Conservation (phyloP, 2,113 vertebrate genomes). For the Melanerpes aurifrons region DNA sequence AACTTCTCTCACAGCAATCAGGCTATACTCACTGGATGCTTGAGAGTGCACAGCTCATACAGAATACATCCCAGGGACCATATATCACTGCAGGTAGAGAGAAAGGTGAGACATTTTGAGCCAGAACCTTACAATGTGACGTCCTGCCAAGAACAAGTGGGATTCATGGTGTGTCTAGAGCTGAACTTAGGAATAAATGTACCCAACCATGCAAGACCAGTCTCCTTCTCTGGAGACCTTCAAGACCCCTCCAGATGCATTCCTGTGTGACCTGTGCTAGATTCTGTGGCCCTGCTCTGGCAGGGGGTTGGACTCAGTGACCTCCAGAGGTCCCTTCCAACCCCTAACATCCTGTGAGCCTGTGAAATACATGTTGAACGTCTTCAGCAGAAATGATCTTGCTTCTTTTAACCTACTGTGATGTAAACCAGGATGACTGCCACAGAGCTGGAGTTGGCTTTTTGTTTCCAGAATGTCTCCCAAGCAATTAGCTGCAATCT, state of each 20-base stretch:
- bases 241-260: too few species aligned
- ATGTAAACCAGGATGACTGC: background rate
- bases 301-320: too few species aligned
- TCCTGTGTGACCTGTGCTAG: too few species aligned
- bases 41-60: constrained; percentile 92
- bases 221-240: too few species aligned
- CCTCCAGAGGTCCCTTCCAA: too few species aligned
- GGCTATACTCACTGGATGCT: constrained; percentile 86
- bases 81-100: constrained; percentile 84
- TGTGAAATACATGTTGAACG: background rate
- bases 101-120: background rate
- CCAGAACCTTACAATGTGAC: background rate
- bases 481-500: background rate
- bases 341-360: too few species aligned
- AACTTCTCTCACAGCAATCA: background rate
- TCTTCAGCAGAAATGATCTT: background rate
- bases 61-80: constrained; percentile 96
- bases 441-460: background rate
- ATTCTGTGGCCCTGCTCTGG: too few species aligned
- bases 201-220: background rate
- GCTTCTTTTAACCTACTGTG: background rate
- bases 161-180: background rate
- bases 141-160: background rate
- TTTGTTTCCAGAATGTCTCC: background rate
- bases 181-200: background rate